A percentile compares a stretch with the other conserved stretches of the same genome.
Evolutionary conservation across 2,113 vertebrate species (phyloP).

Genomic region (Pithys albifrons): DNA sequence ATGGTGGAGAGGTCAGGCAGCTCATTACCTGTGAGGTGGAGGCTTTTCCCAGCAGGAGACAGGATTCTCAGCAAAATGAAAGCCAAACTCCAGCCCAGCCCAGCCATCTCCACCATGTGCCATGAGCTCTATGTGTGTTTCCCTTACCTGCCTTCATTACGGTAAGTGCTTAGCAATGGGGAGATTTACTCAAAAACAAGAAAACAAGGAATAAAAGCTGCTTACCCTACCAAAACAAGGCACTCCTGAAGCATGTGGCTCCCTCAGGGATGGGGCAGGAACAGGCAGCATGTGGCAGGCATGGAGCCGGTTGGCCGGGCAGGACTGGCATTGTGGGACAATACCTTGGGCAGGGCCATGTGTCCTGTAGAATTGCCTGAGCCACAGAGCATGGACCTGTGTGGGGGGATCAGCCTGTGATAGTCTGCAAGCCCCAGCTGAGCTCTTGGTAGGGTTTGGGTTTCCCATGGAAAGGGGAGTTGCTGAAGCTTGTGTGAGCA

Average conservation of each 20-base stretch:
- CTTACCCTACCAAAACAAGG: neutral
- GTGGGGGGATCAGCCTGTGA: neutral
- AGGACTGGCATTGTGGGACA: neutral
- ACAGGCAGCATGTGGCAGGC: neutral
- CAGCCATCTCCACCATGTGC: neutral
- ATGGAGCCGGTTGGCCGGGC: accelerated
- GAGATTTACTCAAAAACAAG: slow-evolving; percentile 49
- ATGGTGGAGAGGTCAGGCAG: neutral
- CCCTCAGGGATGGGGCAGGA: neutral
- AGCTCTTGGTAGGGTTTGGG: neutral
- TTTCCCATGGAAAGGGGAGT: neutral
- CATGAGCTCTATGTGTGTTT: slow-evolving; percentile 11
- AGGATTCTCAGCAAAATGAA: slow-evolving; percentile 49
- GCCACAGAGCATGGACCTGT: too few relatives aligned
- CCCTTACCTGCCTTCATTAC: slow-evolving; percentile 42
- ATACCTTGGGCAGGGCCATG: neutral
- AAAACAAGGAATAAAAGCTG: slow-evolving; percentile 32
- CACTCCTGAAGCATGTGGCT: accelerated
- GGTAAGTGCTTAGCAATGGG: slow-evolving; percentile 31
- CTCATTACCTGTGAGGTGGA: slow-evolving; percentile 31
- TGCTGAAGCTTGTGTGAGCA: neutral
- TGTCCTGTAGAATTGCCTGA: neutral
- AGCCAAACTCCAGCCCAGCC: slow-evolving; percentile 58
- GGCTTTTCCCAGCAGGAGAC: slow-evolving; percentile 35
- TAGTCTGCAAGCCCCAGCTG: neutral